Conservation (phyloP, 2,113 vertebrate genomes). For the Eonycteris spelaea region DNA sequence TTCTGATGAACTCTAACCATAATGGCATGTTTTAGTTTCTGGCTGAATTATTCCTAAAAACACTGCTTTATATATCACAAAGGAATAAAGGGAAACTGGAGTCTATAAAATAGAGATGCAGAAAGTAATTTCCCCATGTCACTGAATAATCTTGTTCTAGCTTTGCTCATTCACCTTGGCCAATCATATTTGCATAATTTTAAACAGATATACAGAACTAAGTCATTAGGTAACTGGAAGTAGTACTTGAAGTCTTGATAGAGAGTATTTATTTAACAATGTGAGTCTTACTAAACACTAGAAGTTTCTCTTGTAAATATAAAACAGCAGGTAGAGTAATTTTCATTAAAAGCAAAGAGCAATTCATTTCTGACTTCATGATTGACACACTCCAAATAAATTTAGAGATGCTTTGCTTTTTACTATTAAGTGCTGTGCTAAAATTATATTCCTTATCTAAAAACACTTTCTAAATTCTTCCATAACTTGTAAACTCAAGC, state of each 20-base stretch:
- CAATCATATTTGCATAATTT: background rate
- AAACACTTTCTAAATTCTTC: constrained; percentile 21
- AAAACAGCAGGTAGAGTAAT: background rate
- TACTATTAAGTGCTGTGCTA: background rate
- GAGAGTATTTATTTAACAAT: background rate
- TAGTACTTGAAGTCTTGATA: background rate
- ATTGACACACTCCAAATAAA: constrained; percentile 17
- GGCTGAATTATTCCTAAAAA: background rate
- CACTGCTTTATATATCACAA: background rate
- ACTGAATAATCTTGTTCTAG: background rate
- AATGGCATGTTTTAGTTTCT: background rate
- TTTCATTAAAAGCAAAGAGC: constrained; percentile 33
- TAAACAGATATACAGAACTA: background rate
- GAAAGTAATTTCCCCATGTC: background rate
- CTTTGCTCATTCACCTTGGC: background rate
- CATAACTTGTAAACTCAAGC: background rate
- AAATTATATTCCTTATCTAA: constrained; percentile 55
- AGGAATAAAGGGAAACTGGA: background rate
- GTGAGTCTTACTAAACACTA: background rate
- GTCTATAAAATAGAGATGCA: background rate
- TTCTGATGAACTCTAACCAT: background rate
- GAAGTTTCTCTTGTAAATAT: background rate
- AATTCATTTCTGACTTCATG: constrained; percentile 41
- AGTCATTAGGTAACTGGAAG: background rate
- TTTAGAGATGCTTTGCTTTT: constrained; percentile 37